A percentile compares a stretch with the other conserved stretches of the same genome.
phyloP scores from a whole-genome alignment of 2,888 invertebrate genomes.

The Harmothoe impar region DNA sequence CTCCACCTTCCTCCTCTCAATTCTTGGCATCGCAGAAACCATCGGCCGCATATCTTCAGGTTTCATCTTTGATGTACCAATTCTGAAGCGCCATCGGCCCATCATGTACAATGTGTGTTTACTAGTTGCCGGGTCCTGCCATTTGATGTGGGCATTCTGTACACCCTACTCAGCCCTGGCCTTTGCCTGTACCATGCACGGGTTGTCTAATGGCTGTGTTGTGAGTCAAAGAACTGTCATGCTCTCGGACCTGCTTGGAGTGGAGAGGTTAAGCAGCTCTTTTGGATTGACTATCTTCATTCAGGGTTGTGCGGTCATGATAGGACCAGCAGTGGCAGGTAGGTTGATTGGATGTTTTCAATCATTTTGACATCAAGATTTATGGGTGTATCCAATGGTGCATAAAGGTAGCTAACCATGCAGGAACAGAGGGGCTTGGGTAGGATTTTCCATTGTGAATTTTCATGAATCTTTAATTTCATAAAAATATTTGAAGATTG shows the following conservation, averaged over 20 bases:
- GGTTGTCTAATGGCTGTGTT: conserved; percentile 73
- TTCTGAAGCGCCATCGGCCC: conserved; percentile 70
- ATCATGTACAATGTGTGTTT: conserved; percentile 72
- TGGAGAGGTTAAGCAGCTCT: conserved; percentile 74
- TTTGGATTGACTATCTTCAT: conserved; percentile 75
- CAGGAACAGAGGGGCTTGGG: no score
- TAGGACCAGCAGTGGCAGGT: conserved; percentile 77
- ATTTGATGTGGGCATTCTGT: conserved; percentile 71
- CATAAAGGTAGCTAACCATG: no score
- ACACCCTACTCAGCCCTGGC: conserved; percentile 70
- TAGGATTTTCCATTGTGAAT: no score
- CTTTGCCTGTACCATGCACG: conserved; percentile 71
- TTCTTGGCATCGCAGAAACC: conserved; percentile 95
- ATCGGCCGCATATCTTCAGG: conserved; percentile 89
- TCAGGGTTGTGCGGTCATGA: conserved; percentile 76
- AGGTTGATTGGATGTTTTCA: no score
- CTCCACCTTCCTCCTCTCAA: conserved; percentile 89
- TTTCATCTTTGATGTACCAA: conserved; percentile 72
- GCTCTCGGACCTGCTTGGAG: conserved; percentile 75
- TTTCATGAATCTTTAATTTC: no score
- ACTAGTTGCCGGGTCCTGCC: conserved; percentile 68
- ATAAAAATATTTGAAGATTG: no score
- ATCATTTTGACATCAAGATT: no score
- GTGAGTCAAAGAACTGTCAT: conserved; percentile 75
- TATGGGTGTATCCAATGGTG: no score